Percentiles rank a stretch among this genome's conserved stretches.
Conservation (phyloP, 2,888 invertebrate species). For the Epistrophella euchroma region DNA sequence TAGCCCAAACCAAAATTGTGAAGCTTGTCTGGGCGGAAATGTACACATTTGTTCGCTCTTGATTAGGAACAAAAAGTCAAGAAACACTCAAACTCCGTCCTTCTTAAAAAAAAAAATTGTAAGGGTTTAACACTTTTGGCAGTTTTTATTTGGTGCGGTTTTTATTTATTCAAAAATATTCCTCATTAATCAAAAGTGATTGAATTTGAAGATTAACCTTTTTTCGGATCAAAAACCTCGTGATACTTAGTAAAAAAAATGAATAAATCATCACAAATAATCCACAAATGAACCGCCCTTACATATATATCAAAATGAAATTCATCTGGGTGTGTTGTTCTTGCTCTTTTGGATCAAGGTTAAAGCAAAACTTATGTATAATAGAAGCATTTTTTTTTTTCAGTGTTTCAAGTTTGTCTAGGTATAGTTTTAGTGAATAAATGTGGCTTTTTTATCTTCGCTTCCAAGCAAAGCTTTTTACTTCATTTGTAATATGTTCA, state of each 20-base stretch:
- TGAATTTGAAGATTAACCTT: constrained; percentile 63
- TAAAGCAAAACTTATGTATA: background rate
- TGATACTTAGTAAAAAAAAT: constrained; percentile 17
- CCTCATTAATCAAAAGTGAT: constrained; percentile 63
- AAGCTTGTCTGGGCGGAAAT: constrained; percentile 28
- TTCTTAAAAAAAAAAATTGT: background rate
- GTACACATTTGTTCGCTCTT: constrained; percentile 17
- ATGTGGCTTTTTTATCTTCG: too few species aligned
- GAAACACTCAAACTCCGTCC: background rate
- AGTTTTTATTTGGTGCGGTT: constrained; percentile 15
- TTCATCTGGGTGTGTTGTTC: background rate
- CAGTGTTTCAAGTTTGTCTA: too few species aligned
- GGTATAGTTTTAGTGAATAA: too few species aligned
- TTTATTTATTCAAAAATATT: constrained; percentile 67
- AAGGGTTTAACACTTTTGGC: constrained; percentile 22
- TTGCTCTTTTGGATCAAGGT: background rate
- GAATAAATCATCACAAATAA: constrained; percentile 46
- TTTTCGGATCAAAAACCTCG: constrained; percentile 27
- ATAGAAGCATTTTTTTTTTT: too few species aligned
- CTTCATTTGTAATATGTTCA: too few species aligned
- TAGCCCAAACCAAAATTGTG: background rate
- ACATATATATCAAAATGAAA: constrained; percentile 31
- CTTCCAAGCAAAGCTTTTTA: too few species aligned
- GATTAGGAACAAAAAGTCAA: constrained; percentile 13
- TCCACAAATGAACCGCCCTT: constrained; percentile 42